Evolutionary conservation across 2,888 invertebrate species (phyloP).

Genomic region (Cerastis rubricosa): DNA sequence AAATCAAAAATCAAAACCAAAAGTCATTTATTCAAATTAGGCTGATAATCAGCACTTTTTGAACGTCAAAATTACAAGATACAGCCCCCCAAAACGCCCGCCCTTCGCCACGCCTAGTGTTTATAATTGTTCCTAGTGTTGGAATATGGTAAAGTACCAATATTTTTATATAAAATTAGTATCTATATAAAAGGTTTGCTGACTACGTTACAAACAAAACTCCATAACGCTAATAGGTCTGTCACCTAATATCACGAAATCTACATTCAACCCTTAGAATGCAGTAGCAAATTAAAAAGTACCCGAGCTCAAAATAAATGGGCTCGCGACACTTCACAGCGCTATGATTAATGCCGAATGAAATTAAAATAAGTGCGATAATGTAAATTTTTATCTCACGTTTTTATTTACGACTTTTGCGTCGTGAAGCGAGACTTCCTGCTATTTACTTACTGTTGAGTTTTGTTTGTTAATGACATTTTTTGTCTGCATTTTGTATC

Average conservation of each 20-base stretch:
- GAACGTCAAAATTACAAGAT: too few species aligned
- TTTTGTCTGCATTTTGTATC: slow-evolving; percentile 42
- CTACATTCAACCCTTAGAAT: slow-evolving; percentile 77
- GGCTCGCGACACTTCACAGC: slow-evolving; percentile 73
- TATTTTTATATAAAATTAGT: too few species aligned
- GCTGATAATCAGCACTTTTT: too few species aligned
- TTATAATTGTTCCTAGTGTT: too few species aligned
- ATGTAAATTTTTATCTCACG: slow-evolving; percentile 85
- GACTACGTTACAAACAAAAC: slow-evolving; percentile 7
- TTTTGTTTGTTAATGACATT: slow-evolving; percentile 65
- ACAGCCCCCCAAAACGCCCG: too few species aligned
- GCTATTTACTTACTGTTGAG: slow-evolving; percentile 52
- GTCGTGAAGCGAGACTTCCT: slow-evolving; percentile 66
- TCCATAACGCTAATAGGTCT: slow-evolving; percentile 49
- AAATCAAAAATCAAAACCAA: too few species aligned
- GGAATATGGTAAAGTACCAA: neutral
- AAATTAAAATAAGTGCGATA: slow-evolving; percentile 89
- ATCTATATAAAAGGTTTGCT: neutral
- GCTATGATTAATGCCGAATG: slow-evolving; percentile 86
- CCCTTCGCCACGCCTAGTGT: too few species aligned
- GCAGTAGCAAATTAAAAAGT: slow-evolving; percentile 80
- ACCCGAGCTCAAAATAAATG: slow-evolving; percentile 74
- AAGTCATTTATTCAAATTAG: too few species aligned
- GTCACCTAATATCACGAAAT: slow-evolving; percentile 65
- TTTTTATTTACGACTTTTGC: slow-evolving; percentile 83